Percentiles rank a stretch among this genome's conserved stretches.
Conservation (phyloP, 2,113 vertebrate species). For the Garra rufa region DNA sequence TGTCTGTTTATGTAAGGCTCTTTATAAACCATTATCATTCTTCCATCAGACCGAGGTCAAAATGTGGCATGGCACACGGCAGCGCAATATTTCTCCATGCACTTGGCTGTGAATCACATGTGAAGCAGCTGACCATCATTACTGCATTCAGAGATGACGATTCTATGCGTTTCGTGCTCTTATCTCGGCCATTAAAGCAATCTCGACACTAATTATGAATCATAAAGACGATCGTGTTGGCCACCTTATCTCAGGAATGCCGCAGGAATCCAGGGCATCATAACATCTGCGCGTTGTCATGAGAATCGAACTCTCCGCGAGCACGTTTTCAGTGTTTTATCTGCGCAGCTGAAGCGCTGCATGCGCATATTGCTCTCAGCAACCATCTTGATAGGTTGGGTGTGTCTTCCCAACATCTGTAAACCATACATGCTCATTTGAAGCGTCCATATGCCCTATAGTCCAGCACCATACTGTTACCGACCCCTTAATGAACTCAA, state of each 20-base stretch:
- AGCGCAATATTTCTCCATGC: slow-evolving; percentile 5
- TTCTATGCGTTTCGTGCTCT: slow-evolving; percentile 46
- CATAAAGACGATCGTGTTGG: slow-evolving; percentile 46
- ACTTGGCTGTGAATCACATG: slow-evolving; percentile 31
- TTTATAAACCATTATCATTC: background rate
- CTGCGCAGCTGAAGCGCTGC: background rate
- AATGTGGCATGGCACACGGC: slow-evolving; percentile 17
- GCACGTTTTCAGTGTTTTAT: background rate
- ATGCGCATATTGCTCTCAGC: slow-evolving; percentile 21
- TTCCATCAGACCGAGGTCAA: background rate
- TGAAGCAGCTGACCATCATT: slow-evolving; percentile 42
- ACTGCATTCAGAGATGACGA: slow-evolving; percentile 37
- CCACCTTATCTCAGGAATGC: slow-evolving; percentile 49
- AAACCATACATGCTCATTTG: slow-evolving; percentile 53
- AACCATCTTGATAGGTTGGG: slow-evolving; percentile 43
- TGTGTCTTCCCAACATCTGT: slow-evolving; percentile 57
- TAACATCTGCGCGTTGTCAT: background rate
- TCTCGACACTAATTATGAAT: slow-evolving; percentile 57
- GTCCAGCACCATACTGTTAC: slow-evolving; percentile 42
- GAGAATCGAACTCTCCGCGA: background rate
- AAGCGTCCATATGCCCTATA: slow-evolving; percentile 34
- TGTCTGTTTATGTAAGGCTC: background rate
- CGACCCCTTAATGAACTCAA: slow-evolving; percentile 50
- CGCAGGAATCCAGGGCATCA: slow-evolving; percentile 32
- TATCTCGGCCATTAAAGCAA: slow-evolving; percentile 52